Conservation (phyloP, 1,140 invertebrate genomes). For the Lethocerus indicus region DNA sequence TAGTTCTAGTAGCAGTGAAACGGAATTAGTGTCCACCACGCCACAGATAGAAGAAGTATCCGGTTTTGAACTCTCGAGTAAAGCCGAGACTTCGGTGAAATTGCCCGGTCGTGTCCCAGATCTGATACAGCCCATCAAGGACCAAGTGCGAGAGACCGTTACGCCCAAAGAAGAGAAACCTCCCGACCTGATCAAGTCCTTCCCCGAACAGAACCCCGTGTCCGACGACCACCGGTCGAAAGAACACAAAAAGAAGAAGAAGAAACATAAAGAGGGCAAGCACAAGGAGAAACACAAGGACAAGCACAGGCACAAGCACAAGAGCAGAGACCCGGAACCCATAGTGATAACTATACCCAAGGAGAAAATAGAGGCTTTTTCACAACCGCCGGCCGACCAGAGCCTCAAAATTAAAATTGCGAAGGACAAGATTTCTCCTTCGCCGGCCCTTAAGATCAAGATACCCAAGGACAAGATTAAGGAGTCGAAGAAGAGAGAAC, state of each 20-base stretch:
- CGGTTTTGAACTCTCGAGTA: no score
- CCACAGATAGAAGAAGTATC: no score
- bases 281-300: slow-evolving; percentile 13
- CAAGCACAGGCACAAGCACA: slow-evolving; percentile 15
- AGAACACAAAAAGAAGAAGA: slow-evolving; percentile 12
- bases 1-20: no score
- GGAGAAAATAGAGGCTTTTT: slow-evolving; percentile 9
- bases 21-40: no score
- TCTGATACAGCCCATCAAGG: not conserved
- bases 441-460: slow-evolving; percentile 9
- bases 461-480: slow-evolving; percentile 14
- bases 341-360: slow-evolving; percentile 14
- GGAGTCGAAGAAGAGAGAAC: slow-evolving; percentile 13
- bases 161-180: slow-evolving; percentile 3
- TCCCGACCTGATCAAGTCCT: not conserved
- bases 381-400: slow-evolving; percentile 1
- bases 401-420: slow-evolving; percentile 13
- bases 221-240: not conserved
- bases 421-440: slow-evolving; percentile 9
- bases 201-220: not conserved
- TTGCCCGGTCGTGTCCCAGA: not conserved
- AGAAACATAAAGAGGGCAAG: slow-evolving; percentile 10
- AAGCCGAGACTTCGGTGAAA: no score
- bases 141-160: not conserved
- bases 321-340: slow-evolving; percentile 11